These are phyloP conservation scores for Sesia bembeciformis DNA, from an alignment of 2,888 invertebrate species.

Conservation along the genomic window DNA sequence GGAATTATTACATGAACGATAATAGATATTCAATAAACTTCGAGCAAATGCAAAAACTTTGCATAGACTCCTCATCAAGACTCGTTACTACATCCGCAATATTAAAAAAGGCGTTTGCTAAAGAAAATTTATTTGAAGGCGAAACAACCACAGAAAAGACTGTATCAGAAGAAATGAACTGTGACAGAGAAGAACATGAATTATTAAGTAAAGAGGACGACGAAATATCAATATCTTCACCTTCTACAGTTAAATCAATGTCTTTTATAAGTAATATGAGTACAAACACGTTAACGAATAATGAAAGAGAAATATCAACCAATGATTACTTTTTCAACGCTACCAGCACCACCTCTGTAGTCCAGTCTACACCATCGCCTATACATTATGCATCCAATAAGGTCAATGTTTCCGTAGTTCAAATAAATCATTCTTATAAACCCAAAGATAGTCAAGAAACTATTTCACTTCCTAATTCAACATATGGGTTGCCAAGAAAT, in stretches of 20 bases:
- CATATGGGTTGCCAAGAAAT: not conserved
- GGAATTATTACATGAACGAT: constrained; percentile 21
- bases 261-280: constrained; percentile 25
- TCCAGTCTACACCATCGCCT: constrained; percentile 11
- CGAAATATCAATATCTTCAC: constrained; percentile 15
- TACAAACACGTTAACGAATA: constrained; percentile 26
- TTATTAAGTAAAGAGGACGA: constrained; percentile 11
- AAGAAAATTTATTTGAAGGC: constrained; percentile 30
- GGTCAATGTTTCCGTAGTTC: constrained; percentile 36
- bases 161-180: not conserved
- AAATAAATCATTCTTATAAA: constrained; percentile 18
- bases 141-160: not conserved
- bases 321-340: constrained; percentile 11
- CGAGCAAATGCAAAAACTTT: constrained; percentile 18
- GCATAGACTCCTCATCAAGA: constrained; percentile 19
- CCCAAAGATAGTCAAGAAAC: not conserved
- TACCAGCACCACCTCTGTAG: constrained; percentile 13
- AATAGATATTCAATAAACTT: constrained; percentile 13
- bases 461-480: not conserved
- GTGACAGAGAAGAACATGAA: not conserved
- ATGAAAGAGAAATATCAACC: constrained; percentile 15
- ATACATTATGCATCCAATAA: constrained; percentile 27
- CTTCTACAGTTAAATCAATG: constrained; percentile 14
- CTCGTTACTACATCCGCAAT: constrained; percentile 23
- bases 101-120: constrained; percentile 30